phyloP scores from a whole-genome alignment of 2,888 invertebrate species.

The Mimachlamys varia region DNA sequence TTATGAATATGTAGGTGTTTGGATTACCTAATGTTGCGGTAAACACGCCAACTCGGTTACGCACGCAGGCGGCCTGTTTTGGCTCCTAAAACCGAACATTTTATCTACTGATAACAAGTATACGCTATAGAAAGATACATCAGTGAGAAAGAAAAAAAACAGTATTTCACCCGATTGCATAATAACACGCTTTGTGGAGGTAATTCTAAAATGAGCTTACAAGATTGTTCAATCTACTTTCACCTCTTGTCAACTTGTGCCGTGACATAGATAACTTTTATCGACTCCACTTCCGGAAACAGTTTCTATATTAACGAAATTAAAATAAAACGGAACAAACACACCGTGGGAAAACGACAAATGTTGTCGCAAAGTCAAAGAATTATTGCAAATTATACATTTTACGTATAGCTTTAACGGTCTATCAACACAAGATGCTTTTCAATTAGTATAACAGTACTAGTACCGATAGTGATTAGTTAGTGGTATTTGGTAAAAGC shows the following conservation, averaged over 20 bases:
- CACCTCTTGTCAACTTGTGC: background rate
- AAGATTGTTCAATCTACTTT: background rate
- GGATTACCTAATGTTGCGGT: too few relatives aligned
- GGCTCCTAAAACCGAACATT: too few relatives aligned
- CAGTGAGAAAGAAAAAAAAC: background rate
- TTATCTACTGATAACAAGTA: background rate
- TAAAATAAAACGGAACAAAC: background rate
- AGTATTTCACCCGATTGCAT: background rate
- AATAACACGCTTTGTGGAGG: background rate
- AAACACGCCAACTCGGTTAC: background rate
- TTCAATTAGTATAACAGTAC: too few relatives aligned
- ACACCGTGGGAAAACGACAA: background rate
- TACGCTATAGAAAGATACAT: background rate
- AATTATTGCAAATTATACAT: too few relatives aligned
- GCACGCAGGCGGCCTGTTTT: background rate
- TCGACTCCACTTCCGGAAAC: background rate
- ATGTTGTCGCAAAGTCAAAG: background rate
- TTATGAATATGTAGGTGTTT: too few relatives aligned
- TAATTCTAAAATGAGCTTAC: background rate
- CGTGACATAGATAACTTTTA: background rate
- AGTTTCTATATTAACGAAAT: background rate
- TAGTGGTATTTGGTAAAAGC: too few relatives aligned
- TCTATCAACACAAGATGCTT: too few relatives aligned
- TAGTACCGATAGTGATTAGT: too few relatives aligned
- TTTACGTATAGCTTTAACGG: too few relatives aligned